Evolutionary conservation across 2,797 vertebrate species (phyloP).

Genomic region (Sebastes alutus): DNA sequence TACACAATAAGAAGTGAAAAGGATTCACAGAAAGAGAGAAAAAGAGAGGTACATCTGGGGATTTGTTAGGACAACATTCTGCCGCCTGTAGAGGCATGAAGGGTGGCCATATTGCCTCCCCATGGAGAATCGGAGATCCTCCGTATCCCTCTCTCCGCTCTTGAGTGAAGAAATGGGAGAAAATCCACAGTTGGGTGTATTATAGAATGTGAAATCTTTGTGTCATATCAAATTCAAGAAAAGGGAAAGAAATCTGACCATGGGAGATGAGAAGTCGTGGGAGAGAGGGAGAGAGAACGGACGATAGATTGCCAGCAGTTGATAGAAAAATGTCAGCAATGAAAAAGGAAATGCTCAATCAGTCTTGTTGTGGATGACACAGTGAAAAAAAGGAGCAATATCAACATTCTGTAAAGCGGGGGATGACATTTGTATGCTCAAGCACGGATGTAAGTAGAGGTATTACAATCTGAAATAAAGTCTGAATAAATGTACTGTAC

Average conservation of each 20-base stretch:
- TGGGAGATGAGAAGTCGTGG: conserved; percentile 7
- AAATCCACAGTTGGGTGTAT: conserved; percentile 12
- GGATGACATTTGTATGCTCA: not conserved
- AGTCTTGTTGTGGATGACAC: conserved; percentile 5
- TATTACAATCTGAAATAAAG: conserved; percentile 10
- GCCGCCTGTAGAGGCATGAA: conserved; percentile 62
- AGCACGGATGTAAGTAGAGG: not conserved
- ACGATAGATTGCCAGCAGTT: not conserved
- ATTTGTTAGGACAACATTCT: conserved; percentile 73
- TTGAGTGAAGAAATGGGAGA: conserved; percentile 9
- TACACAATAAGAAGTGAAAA: conserved; percentile 60
- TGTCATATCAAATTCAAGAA: conserved; percentile 25
- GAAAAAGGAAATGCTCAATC: conserved; percentile 11
- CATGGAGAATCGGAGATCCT: conserved; percentile 35
- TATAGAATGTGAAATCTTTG: conserved; percentile 33
- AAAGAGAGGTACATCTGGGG: conserved; percentile 57
- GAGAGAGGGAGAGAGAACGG: conserved; percentile 7
- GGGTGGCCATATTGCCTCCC: conserved; percentile 59
- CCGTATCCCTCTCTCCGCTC: conserved; percentile 22
- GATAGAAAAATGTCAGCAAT: conserved; percentile 26
- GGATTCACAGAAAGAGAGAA: conserved; percentile 40
- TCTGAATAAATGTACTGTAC: not conserved
- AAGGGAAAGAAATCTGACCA: conserved; percentile 17
- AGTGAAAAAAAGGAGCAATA: not conserved
- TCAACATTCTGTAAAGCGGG: not conserved